phyloP scores from a whole-genome alignment of 2,113 vertebrate genomes.

The Nansenia antarctica region DNA sequence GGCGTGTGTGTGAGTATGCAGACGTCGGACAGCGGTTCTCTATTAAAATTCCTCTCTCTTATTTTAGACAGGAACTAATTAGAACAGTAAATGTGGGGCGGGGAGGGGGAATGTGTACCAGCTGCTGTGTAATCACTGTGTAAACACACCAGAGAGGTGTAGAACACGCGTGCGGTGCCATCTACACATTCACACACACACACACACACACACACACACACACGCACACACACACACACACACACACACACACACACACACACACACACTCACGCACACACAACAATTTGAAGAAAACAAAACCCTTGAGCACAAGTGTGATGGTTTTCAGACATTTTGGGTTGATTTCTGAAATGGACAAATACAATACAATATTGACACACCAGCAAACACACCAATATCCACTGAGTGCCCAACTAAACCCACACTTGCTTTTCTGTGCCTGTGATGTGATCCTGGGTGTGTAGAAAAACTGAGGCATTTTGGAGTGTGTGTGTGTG shows the following conservation, averaged over 20 bases:
- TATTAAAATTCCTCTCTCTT: no score
- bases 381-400: no score
- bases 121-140: conserved; percentile 73
- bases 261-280: conserved; percentile 29
- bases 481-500: background rate
- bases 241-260: conserved; percentile 19
- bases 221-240: conserved; percentile 9
- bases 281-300: conserved; percentile 45
- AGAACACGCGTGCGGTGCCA: conserved; percentile 62
- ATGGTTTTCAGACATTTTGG: no score
- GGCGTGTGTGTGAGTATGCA: conserved; percentile 43
- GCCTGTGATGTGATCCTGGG: no score
- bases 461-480: background rate
- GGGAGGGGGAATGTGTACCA: conserved; percentile 67
- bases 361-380: no score
- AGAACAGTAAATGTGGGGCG: conserved; percentile 73
- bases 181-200: conserved; percentile 45
- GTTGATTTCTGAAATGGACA: no score
- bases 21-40: no score
- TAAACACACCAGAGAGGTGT: conserved; percentile 68
- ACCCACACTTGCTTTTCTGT: no score
- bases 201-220: conserved; percentile 2
- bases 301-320: no score
- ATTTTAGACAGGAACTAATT: conserved; percentile 75
- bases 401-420: no score